Base-by-base conservation (phyloP, 2,113 vertebrate genomes). In the Thomomys bottae region DNA sequence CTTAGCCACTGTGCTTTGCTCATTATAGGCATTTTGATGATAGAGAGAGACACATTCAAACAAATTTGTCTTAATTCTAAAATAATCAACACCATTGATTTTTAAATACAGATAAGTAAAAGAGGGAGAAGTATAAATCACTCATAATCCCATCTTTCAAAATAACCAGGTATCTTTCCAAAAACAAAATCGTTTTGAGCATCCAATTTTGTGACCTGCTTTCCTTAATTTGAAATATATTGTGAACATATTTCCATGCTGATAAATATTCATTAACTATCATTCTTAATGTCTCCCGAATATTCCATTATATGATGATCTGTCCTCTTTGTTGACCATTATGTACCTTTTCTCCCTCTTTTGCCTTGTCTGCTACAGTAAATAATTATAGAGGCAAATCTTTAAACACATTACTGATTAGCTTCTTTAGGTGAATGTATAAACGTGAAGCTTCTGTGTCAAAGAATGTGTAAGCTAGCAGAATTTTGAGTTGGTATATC, bases 201-300 rank as follows among this genome's bases (percentile, higher is more conserved):
- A 91, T 70, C 87, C 3, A 87, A 40, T 78, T 89, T 83, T 81
- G 63, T 92, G 63, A 81, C 6, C 71, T 86, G 45, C 20, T 73
- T 89, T 88, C 91, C 30, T 94, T 77, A 79, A 57, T 94, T 88
- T 90, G 80, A 96, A 92, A 94, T 84, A 81, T 61, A 84, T 84
- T 81, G 61, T 85, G 80, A 93, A 85, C 26, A 68, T 83, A n/a
- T 89, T 85, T 87, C 34, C n/a, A 88, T 80, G 38, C 73, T 88
- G 67, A 84, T 90, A 90, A 92, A 88, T 90, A 88, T 88, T 94
- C 59, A 88, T 42, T 21, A 0, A 77, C 28, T 57, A 40, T 82
- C 68, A 94, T 72, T 89, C 80, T 90, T 92, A 89, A 67, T 91
- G 45, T 93, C 76, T 88, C 63, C 36, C 94, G 90, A 94, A 90